Base-by-base conservation (phyloP, 1,140 invertebrate genomes). In the Atta texana region DNA sequence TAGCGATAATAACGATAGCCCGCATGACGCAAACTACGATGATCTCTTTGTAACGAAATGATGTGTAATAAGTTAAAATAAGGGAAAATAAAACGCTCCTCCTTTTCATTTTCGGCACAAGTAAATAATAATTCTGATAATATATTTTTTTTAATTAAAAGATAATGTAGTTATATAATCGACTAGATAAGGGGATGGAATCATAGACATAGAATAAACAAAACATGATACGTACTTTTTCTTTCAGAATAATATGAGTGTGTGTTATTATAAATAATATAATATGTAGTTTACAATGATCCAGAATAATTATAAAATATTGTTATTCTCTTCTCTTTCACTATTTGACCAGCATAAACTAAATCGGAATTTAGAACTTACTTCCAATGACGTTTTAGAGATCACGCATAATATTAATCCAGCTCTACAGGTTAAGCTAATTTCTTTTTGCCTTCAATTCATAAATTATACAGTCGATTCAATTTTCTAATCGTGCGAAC, bases 401-500 rank as follows among this genome's bases (percentile, higher is more conserved):
- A 18, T 68, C 14, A 28, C 16, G 49, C 14, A 51, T 16, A 39
- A 39, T 59, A 16, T 82, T 44, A 82, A 2, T 72, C 6, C 3
- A 49, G 3, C 8, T 74, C 12, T 12, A 24, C 39, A 34, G 14
- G n/a, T n/a, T 12, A 10, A 66, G 24, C 28, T 14, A 18, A 49
- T 53, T 28, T 44, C 34, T 57, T 72, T 18, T 59, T 49, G 14
- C 21, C 16, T 12, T 72, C 6, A 39, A 74, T 61, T 82, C 34
- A 49, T 82, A 74, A 61, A 72, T 82, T 59, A 82, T 74, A 21
- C 10, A 61, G 16, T 44, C 53, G 21, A 7, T 61, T 72, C 24
- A 34, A 74, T 71, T 24, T 31, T 81, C 34, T 44, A 12, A 82
- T 82, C 78, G 53, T 49, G 53, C 49, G 10, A 59, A 72, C 34